Evolutionary conservation across 2,113 vertebrate genomes (phyloP).

Genomic region (Tautogolabrus adspersus): DNA sequence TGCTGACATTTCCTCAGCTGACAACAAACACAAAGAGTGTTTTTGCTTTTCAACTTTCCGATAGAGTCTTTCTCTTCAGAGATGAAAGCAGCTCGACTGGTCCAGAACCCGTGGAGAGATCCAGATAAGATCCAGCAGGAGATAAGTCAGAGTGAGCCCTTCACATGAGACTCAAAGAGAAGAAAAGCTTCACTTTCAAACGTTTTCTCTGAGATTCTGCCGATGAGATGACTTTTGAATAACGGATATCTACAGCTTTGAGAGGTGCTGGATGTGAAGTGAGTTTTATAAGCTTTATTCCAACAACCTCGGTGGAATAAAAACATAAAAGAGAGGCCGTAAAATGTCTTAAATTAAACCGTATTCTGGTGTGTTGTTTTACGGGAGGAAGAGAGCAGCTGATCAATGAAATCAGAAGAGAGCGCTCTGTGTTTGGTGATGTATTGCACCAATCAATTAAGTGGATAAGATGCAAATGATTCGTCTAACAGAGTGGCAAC

Average conservation of each 20-base stretch:
- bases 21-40: constrained; percentile 34
- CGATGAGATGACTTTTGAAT: constrained; percentile 49
- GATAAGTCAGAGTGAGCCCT: constrained; percentile 54
- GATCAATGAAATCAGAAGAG: constrained; percentile 24
- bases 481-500: constrained; percentile 65
- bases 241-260: constrained; percentile 38
- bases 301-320: constrained; percentile 22
- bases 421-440: constrained; percentile 32
- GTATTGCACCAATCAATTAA: constrained; percentile 60
- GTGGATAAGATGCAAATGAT: constrained; percentile 64
- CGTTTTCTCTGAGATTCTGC: constrained; percentile 49
- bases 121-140: constrained; percentile 61
- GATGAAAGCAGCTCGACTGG: constrained; percentile 60
- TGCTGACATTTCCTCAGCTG: constrained; percentile 27
- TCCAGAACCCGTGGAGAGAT: constrained; percentile 52
- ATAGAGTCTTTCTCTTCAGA: constrained; percentile 49
- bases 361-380: constrained; percentile 21
- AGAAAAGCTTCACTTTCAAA: constrained; percentile 42
- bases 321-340: neutral
- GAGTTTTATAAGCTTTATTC: constrained; percentile 20
- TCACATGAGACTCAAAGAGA: constrained; percentile 52
- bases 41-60: constrained; percentile 62
- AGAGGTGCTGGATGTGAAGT: neutral
- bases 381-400: constrained; percentile 29
- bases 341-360: constrained; percentile 16